Evolutionary conservation across 1,140 invertebrate species (phyloP), one percentile per base, ranked within the genome.

Genomic region (Tetranychus cinnabarinus): DNA sequence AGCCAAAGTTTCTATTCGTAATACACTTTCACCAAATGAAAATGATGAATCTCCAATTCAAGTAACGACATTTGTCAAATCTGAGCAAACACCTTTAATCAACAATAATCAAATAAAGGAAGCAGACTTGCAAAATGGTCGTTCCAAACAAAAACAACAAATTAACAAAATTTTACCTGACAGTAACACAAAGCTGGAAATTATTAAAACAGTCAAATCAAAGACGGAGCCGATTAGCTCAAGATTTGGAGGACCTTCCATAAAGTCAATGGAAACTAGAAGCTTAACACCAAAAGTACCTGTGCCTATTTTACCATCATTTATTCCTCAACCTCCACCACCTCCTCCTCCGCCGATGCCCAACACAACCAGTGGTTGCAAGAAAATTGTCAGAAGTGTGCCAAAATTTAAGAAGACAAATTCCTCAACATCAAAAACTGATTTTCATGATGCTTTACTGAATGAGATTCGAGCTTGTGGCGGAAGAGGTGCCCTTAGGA

Each of bases 381-480:
- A 52, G 31, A n/a, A 31, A 23, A 52, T 31, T 52, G n/a, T 8
- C 2, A n/a, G 23, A 52, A 52, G 31, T 52, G 50, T 52, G 50
- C 50, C 50, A 52, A 52, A 52, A 52, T 52, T 33, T 23, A 52
- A 23, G n/a, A 52, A 52, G n/a, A 31, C 50, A 52, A 31, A 8
- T 31, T 4, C 50, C 8, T 52, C 50, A 52, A 23, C 50, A 52
- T 23, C 50, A 7, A 52, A 52, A 31, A 23, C 7, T 8, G 55
- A 56, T 56, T 56, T 36, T 56, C 55, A 56, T 56, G 55, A 56
- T 56, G 33, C 55, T 36, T 36, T 56, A 36, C 33, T 56, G 55
- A 56, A 36, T 35, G 55, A 56, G 10, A 56, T 56, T 13, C 55
- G 55, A 13, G 33, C 33, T 36, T 56, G 33, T 37, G 55, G 55